phyloP scores from a whole-genome alignment of 2,797 vertebrate species.

The Pteronotus mesoamericanus region DNA sequence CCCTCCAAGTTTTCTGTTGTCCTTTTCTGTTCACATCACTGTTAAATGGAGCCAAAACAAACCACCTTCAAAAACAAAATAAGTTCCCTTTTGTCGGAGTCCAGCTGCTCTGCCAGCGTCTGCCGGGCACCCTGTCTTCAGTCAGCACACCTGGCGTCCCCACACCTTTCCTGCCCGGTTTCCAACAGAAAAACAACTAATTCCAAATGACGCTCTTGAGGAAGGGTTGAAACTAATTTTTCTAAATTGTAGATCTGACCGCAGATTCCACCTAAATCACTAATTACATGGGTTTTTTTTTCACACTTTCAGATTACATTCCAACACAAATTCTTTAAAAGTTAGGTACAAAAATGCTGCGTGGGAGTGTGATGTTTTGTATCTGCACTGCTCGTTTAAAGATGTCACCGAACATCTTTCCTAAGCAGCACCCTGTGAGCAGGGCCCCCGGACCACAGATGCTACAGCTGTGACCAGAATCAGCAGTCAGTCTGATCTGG shows the following conservation, averaged over 20 bases:
- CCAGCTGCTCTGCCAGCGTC: background rate
- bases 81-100: background rate
- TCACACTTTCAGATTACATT: background rate
- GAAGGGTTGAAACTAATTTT: background rate
- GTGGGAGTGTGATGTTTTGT: background rate
- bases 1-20: background rate
- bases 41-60: conserved; percentile 28
- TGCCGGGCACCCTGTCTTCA: conserved; percentile 6
- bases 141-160: background rate
- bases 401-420: background rate
- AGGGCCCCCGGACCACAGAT: background rate
- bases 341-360: background rate
- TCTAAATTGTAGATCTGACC: background rate
- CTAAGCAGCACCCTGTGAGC: background rate
- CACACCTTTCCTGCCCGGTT: background rate
- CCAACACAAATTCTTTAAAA: background rate
- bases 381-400: background rate
- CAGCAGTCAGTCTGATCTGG: background rate
- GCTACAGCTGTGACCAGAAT: background rate
- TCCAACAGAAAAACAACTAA: background rate
- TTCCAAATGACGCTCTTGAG: background rate
- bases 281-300: too few species aligned
- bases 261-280: background rate
- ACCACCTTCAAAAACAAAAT: background rate
- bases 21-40: background rate